These are phyloP conservation scores for Cossypha caffra DNA, from an alignment of 2,797 vertebrate species.

Conservation along the genomic window DNA sequence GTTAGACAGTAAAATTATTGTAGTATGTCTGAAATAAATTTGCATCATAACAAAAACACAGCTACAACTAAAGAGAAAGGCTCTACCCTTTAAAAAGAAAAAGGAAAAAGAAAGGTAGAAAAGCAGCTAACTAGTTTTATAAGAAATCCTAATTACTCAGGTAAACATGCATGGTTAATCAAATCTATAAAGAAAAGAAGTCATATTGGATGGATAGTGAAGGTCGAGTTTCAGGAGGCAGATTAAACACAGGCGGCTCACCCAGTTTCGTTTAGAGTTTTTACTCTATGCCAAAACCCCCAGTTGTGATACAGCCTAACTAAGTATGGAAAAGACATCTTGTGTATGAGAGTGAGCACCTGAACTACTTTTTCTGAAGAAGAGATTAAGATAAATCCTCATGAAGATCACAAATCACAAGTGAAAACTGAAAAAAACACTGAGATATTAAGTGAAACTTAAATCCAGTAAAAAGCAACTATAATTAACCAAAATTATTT, in stretches of 20 bases:
- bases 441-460: background rate
- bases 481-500: background rate
- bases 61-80: background rate
- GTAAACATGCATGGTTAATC: background rate
- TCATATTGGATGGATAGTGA: background rate
- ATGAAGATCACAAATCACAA: background rate
- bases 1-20: background rate
- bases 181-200: background rate
- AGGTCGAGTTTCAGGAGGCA: background rate
- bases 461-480: background rate
- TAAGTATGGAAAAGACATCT: background rate
- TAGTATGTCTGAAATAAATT: background rate
- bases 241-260: background rate
- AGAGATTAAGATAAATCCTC: background rate
- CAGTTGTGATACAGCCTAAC: accelerated
- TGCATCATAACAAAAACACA: background rate
- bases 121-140: background rate
- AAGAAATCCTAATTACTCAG: background rate
- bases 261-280: background rate
- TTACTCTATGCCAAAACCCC: background rate
- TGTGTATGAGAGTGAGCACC: background rate
- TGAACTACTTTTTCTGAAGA: background rate
- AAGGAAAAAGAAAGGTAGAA: background rate
- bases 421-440: background rate
- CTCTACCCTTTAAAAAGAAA: accelerated